Percentiles rank a stretch among this genome's conserved stretches.
Conservation (phyloP, 2,113 vertebrate genomes). For the Podarcis cretensis region DNA sequence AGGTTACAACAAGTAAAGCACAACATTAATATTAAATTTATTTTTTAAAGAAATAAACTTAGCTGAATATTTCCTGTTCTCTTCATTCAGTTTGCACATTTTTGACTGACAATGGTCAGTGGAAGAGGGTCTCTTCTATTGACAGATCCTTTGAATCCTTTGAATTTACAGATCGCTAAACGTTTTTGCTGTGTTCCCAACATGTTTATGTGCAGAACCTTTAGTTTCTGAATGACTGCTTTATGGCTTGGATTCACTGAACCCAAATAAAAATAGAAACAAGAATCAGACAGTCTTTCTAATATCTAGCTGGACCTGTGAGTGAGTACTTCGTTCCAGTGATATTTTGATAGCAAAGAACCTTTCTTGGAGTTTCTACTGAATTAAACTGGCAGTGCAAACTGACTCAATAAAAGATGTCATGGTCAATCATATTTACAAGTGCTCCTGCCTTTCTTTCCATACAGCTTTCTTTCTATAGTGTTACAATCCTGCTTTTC, state of each 20-base stretch:
- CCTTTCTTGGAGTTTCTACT: conserved; percentile 48
- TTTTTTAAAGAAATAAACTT: background rate
- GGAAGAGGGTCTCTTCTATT: background rate
- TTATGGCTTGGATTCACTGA: conserved; percentile 10
- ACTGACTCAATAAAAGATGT: conserved; percentile 36
- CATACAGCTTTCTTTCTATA: conserved; percentile 31
- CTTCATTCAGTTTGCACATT: background rate
- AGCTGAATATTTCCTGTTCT: background rate
- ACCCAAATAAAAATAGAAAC: conserved; percentile 30
- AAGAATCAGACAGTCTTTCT: background rate
- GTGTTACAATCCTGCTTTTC: conserved; percentile 49
- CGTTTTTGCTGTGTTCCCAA: background rate
- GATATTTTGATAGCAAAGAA: conserved; percentile 21
- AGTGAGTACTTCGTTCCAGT: background rate
- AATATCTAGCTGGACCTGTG: background rate
- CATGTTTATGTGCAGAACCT: background rate
- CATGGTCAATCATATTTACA: conserved; percentile 49
- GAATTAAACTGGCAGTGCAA: conserved; percentile 52
- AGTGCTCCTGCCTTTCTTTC: conserved; percentile 30
- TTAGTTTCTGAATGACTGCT: background rate
- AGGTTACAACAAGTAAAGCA: too few species aligned
- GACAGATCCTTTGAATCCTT: background rate
- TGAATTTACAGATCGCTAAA: background rate
- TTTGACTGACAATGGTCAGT: background rate
- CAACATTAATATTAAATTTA: too few species aligned